Conservation (phyloP, 1,140 invertebrate species). For the Argopecten irradians region DNA sequence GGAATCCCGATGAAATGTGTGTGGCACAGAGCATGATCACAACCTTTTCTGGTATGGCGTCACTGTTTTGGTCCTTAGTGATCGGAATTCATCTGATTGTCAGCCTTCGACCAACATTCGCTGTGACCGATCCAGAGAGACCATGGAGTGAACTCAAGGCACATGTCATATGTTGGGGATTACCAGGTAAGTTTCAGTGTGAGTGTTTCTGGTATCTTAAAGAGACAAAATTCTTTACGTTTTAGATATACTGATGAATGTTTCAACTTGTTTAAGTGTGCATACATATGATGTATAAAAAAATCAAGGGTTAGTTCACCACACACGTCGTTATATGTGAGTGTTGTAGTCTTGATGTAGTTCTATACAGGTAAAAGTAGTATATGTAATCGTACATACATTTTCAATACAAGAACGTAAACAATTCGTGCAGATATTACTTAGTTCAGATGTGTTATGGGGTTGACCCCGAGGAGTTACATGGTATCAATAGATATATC, state of each 20-base stretch:
- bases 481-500: no score
- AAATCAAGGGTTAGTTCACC: not conserved
- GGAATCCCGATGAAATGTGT: constrained; percentile 24
- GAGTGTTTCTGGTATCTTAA: not conserved
- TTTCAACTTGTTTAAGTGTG: not conserved
- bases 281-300: not conserved
- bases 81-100: constrained; percentile 48
- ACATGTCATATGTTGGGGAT: constrained; percentile 39
- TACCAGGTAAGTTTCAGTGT: constrained; percentile 46
- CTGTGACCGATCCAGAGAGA: constrained; percentile 4
- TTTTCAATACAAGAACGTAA: no score
- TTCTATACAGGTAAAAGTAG: not conserved
- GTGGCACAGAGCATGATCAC: constrained; percentile 44
- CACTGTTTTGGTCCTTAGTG: constrained; percentile 49
- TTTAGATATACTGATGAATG: not conserved
- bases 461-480: no score
- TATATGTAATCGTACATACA: no score
- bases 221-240: not conserved
- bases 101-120: not conserved
- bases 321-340: not conserved
- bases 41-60: constrained; percentile 49
- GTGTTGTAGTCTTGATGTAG: not conserved
- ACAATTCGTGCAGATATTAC: no score
- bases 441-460: no score
- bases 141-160: constrained; percentile 28